A percentile compares a stretch with the other conserved stretches of the same genome.
These are phyloP conservation scores for Sphenopsis melanotis DNA, from an alignment of 2,797 vertebrate genomes.

Conservation along the genomic window DNA sequence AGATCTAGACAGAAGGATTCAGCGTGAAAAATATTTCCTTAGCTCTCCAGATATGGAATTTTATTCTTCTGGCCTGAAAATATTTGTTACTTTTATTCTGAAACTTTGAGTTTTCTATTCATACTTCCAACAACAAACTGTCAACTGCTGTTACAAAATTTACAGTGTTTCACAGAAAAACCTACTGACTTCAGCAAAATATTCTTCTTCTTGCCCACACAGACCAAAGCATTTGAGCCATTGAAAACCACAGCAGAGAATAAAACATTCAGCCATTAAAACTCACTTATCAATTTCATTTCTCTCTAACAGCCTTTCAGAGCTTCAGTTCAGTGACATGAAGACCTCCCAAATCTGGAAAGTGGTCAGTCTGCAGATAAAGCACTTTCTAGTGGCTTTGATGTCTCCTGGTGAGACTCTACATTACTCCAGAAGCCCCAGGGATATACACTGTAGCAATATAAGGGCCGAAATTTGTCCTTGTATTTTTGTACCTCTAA, in stretches of 20 bases:
- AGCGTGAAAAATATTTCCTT: background rate
- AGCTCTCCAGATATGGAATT: background rate
- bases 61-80: background rate
- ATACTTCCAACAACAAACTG: background rate
- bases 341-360: background rate
- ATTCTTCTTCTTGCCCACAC: background rate
- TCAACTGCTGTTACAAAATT: background rate
- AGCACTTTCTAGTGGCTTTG: background rate
- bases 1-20: background rate
- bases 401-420: background rate
- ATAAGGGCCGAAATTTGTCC: background rate
- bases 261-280: background rate
- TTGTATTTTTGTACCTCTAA: background rate
- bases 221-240: background rate
- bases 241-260: background rate
- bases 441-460: background rate
- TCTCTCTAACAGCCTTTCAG: background rate
- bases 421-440: background rate
- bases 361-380: background rate
- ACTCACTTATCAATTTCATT: background rate
- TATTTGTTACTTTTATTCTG: background rate
- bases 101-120: background rate
- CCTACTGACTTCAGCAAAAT: background rate
- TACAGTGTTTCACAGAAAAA: background rate
- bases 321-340: background rate